Evolutionary conservation across 2,113 vertebrate genomes (phyloP).

Genomic region (Acanthochromis polyacanthus): DNA sequence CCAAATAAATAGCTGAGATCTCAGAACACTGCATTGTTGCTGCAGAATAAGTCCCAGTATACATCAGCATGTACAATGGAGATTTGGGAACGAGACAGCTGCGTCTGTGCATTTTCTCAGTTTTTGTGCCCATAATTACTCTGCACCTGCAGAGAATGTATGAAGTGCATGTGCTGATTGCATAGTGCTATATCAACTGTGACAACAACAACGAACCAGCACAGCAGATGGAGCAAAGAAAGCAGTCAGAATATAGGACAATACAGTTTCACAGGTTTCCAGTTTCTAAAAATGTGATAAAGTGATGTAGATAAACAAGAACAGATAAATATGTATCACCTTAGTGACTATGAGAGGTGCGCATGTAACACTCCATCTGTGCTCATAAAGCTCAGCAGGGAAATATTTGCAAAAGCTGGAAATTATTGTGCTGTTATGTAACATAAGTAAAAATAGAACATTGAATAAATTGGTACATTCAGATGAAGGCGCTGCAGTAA

Average conservation of each 20-base stretch:
- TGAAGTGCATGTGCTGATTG: slow-evolving; percentile 11
- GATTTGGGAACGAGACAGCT: neutral
- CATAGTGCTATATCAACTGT: slow-evolving; percentile 15
- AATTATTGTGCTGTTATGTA: neutral
- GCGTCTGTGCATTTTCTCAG: neutral
- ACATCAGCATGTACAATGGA: neutral
- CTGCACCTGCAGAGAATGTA: slow-evolving; percentile 15
- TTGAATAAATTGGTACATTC: neutral
- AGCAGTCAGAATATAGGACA: slow-evolving; percentile 4
- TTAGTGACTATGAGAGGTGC: slow-evolving; percentile 9
- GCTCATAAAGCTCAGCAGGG: neutral
- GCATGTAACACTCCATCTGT: slow-evolving; percentile 33
- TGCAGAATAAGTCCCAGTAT: neutral
- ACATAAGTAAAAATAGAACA: slow-evolving; percentile 9
- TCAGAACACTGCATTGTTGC: neutral
- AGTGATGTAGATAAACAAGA: slow-evolving; percentile 23
- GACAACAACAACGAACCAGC: neutral
- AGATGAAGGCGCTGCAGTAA: neutral
- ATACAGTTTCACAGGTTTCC: slow-evolving; percentile 23
- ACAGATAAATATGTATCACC: slow-evolving; percentile 34
- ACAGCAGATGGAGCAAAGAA: neutral
- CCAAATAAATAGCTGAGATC: neutral
- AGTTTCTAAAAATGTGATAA: slow-evolving; percentile 13
- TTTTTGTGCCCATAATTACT: slow-evolving; percentile 2
- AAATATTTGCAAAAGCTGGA: slow-evolving; percentile 13